Evolutionary conservation across 2,113 vertebrate species (phyloP).

Genomic region (Abramis brama): DNA sequence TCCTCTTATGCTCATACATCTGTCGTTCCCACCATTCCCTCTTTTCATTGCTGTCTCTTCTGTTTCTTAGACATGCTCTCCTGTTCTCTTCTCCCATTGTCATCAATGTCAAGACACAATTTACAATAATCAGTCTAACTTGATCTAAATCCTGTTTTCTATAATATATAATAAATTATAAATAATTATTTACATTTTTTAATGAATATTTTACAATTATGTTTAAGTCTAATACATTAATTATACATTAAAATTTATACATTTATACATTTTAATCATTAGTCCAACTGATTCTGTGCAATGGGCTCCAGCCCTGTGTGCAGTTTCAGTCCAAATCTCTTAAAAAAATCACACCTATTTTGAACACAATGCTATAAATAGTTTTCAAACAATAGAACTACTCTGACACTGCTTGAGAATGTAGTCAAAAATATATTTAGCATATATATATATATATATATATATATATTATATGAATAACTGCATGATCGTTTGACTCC

Average conservation of each 20-base stretch:
- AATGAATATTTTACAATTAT: not conserved
- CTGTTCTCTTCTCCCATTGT: not conserved
- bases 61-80: not conserved
- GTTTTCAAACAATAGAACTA: not conserved
- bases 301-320: too few species aligned
- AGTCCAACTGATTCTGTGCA: too few species aligned
- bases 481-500: too few species aligned
- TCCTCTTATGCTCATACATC: slow-evolving; percentile 26
- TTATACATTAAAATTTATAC: not conserved
- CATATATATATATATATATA: too few species aligned
- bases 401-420: not conserved
- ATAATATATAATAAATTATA: too few species aligned
- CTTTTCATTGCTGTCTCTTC: slow-evolving; percentile 5
- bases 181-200: too few species aligned
- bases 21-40: not conserved
- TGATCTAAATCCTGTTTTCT: too few species aligned
- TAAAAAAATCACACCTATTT: not conserved
- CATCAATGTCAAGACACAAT: not conserved
- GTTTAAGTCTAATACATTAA: not conserved
- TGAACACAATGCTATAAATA: not conserved
- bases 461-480: not conserved
- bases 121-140: not conserved
- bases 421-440: not conserved
- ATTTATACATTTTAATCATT: too few species aligned
- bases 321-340: too few species aligned